Evolutionary conservation across 2,888 invertebrate genomes (phyloP), one percentile per base, ranked within the genome.

Genomic region (Macrosoma leucophasiata): DNA sequence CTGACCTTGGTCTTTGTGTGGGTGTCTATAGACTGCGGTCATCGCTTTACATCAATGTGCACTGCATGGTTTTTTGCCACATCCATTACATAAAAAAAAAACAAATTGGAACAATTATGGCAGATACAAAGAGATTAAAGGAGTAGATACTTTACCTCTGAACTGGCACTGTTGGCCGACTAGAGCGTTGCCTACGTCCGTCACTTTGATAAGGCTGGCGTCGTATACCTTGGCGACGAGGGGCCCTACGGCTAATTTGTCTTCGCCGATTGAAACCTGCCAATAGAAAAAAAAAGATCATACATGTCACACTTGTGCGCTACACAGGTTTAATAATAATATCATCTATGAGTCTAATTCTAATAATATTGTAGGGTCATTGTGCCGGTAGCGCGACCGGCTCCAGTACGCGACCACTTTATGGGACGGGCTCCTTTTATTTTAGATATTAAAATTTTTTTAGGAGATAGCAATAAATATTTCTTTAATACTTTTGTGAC

Each of bases 161-260:
- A 99, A 98, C 77, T 97, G 96, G 65, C 97, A 96, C 43, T 96
- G 95, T 75, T 97, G 95, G 33, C 97, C 97, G 20, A 98, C 96
- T 42, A 95, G 91, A 39, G 96, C 97, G 58, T 93, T 95, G 54
- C 95, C 93, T 17, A 98, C 93, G 69, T 97, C 96, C 33, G 96
- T 94, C 49, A 98, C 95, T 84, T 94, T 92, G 62, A 98, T 97
- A 47, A 96, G 88, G 48, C 94, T 92, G 45, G 97, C 91, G 73
- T 97, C 96, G 81, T 97, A 98, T 26, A 96, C 97, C 85, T 97
- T 96, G 53, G 96, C 96, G 41, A 95, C 90, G 45, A 97, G 88
- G 8, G 97, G 97, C 11, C 95, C 95, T 32, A 94, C 94, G 47
- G 93, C 90, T 54, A 98, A 85, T 76, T 95, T 94, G 58, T 95